These are phyloP conservation scores for Caenorhabditis zanzibari DNA, from an alignment of 2,888 invertebrate genomes.

Conservation along the genomic window DNA sequence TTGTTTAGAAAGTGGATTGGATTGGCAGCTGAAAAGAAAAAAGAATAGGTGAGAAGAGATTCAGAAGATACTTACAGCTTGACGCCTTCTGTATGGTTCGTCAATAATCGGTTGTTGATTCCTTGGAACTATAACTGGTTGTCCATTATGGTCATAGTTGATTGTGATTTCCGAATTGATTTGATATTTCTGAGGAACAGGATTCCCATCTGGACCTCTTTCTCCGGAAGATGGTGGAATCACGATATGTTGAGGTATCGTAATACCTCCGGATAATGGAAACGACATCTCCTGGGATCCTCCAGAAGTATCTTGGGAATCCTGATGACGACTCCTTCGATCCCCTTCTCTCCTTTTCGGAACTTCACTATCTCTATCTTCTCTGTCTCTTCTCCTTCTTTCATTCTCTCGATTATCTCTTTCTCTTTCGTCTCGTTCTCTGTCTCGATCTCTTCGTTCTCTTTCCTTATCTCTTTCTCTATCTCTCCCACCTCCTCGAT, in stretches of 20 bases:
- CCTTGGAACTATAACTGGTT: constrained; percentile 35
- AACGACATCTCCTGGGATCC: constrained; percentile 56
- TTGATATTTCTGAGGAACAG: constrained; percentile 79
- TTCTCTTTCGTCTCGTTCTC: constrained; percentile 44
- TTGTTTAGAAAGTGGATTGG: constrained; percentile 58
- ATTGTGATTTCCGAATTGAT: constrained; percentile 83
- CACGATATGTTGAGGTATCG: constrained; percentile 82
- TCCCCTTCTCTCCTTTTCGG: constrained; percentile 41
- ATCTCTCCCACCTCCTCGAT: constrained; percentile 37
- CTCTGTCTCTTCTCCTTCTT: too few species aligned
- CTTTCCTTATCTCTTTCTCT: constrained; percentile 25
- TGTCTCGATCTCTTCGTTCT: constrained; percentile 32
- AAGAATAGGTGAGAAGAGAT: neutral
- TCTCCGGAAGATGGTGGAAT: constrained; percentile 78
- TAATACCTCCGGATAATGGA: constrained; percentile 71
- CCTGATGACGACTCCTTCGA: constrained; percentile 41
- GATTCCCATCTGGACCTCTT: constrained; percentile 75
- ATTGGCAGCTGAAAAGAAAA: constrained; percentile 60
- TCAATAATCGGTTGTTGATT: constrained; percentile 20
- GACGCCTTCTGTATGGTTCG: constrained; percentile 51
- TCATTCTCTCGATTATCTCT: constrained; percentile 39
- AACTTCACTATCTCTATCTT: constrained; percentile 36
- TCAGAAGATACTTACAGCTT: constrained; percentile 29
- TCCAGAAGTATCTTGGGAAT: constrained; percentile 45
- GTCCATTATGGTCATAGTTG: constrained; percentile 79